Evolutionary conservation across 2,797 vertebrate genomes (phyloP).

Genomic region (Lithobates pipiens): DNA sequence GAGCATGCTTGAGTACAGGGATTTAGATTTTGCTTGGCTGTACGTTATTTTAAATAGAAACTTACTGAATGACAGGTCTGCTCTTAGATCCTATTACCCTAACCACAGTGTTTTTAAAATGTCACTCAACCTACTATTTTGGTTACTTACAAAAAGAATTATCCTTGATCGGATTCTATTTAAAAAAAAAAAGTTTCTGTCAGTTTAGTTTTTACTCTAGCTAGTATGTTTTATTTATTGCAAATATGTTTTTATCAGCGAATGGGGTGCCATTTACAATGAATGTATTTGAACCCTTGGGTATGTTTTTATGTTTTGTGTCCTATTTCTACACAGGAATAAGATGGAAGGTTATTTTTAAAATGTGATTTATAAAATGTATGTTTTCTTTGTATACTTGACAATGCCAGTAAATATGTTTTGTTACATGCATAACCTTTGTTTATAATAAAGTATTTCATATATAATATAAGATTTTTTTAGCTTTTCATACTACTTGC

Average conservation of each 20-base stretch:
- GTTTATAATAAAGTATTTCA: constrained; percentile 23
- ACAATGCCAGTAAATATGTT: background rate
- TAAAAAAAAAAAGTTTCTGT: background rate
- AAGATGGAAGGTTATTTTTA: constrained; percentile 4
- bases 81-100: constrained; percentile 8
- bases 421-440: background rate
- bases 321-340: background rate
- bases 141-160: background rate
- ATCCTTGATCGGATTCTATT: background rate
- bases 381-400: background rate
- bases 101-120: constrained; percentile 12
- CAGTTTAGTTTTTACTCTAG: background rate
- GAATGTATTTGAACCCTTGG: background rate
- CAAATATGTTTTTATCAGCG: background rate
- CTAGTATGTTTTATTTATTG: constrained; percentile 4
- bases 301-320: background rate
- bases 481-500: background rate
- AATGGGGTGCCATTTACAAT: background rate
- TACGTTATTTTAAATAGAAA: constrained; percentile 21
- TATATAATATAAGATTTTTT: background rate
- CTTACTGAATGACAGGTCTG: background rate
- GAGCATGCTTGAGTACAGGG: background rate
- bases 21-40: constrained; percentile 15
- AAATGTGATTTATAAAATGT: background rate
- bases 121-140: background rate